Conservation (phyloP, 2,888 invertebrate species). For the Xestia c-nigrum region DNA sequence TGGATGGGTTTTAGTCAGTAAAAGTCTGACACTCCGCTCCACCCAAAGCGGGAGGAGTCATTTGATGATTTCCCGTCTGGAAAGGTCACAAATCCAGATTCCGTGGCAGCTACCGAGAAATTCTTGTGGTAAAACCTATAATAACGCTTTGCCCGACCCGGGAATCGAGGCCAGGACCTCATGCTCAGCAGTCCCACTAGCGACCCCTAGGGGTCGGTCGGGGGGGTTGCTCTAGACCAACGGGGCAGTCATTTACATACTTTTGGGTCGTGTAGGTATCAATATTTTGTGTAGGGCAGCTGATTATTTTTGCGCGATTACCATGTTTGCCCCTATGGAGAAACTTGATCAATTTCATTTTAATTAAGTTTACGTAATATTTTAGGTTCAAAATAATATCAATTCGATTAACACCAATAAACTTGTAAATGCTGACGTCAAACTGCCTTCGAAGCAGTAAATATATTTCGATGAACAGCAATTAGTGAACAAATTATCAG, state of each 20-base stretch:
- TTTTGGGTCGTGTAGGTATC: not conserved
- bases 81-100: not conserved
- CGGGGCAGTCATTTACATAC: not conserved
- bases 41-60: too few species aligned
- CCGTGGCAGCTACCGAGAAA: not conserved
- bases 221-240: too few species aligned
- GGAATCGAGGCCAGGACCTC: not conserved
- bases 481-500: slow-evolving; percentile 35
- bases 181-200: too few species aligned
- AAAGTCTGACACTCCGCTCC: too few species aligned
- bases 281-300: not conserved
- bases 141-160: not conserved
- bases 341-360: not conserved
- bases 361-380: not conserved
- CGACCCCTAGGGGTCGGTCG: too few species aligned
- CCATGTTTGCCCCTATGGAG: not conserved
- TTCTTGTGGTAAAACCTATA: not conserved
- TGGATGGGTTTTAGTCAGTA: too few species aligned
- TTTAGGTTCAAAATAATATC: not conserved
- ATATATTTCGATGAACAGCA: slow-evolving; percentile 21
- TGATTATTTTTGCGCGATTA: not conserved
- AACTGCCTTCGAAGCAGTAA: slow-evolving; percentile 2
- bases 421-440: not conserved
- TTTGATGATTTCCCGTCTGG: too few species aligned
- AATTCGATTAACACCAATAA: not conserved